These are phyloP conservation scores for Caenorhabditis macrosperma DNA, from an alignment of 2,888 invertebrate species.

Conservation along the genomic window DNA sequence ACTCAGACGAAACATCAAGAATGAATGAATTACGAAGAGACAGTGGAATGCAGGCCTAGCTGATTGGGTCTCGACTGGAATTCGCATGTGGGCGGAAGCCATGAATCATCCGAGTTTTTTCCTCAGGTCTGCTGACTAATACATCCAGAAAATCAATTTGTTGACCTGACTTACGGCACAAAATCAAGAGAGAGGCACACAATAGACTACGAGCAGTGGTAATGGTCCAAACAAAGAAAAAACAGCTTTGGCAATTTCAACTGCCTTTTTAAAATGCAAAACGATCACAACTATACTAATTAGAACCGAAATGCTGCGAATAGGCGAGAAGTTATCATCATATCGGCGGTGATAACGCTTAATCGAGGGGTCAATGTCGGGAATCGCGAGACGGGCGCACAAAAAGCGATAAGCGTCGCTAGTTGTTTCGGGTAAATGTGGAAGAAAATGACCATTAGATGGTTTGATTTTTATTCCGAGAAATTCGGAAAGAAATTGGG, in stretches of 20 bases:
- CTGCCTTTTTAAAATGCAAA: not conserved
- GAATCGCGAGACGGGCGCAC: conserved; percentile 13
- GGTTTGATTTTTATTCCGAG: conserved; percentile 31
- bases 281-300: conserved; percentile 15
- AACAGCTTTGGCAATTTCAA: not conserved
- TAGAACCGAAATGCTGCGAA: conserved; percentile 16
- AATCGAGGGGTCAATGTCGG: conserved; percentile 32
- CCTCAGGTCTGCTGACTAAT: not conserved
- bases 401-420: conserved; percentile 27
- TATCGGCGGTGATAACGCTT: conserved; percentile 13
- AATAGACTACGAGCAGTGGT: not conserved
- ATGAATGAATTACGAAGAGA: not conserved
- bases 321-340: conserved; percentile 37
- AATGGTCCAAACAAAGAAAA: conserved; percentile 3
- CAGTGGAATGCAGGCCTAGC: not conserved
- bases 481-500: not conserved
- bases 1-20: not conserved
- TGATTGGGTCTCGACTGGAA: not conserved
- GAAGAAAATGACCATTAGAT: conserved; percentile 20
- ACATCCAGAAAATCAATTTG: conserved; percentile 11
- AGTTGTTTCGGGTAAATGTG: conserved; percentile 22
- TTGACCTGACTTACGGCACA: not conserved
- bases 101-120: conserved; percentile 5
- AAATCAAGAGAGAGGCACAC: not conserved
- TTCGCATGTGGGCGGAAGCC: not conserved